phyloP scores from a whole-genome alignment of 1,140 invertebrate genomes.

The Drosophila truncata region DNA sequence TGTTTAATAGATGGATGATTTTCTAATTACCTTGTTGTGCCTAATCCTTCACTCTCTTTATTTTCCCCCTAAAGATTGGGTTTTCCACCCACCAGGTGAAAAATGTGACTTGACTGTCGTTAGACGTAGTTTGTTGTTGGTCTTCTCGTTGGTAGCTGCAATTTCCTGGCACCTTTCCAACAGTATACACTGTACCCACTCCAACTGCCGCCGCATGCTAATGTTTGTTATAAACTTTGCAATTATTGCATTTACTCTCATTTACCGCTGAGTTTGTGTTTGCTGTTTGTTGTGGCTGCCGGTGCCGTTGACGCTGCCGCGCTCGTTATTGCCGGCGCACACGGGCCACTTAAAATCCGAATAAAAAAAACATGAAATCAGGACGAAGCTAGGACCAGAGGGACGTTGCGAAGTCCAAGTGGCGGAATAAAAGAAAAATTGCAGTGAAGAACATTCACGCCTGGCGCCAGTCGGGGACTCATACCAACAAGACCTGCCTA shows the following conservation, averaged over 20 bases:
- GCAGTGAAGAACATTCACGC: constrained; percentile 73
- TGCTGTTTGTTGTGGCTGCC: constrained; percentile 35
- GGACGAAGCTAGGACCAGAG: constrained; percentile 7
- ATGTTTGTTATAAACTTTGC: constrained; percentile 80
- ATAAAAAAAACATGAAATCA: constrained; percentile 33
- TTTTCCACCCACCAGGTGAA: constrained; percentile 31
- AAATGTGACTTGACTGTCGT: constrained; percentile 57
- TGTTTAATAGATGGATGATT: constrained; percentile 41
- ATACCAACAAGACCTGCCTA: constrained; percentile 12
- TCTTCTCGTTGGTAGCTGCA: constrained; percentile 67
- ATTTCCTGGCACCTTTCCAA: constrained; percentile 53
- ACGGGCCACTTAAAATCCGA: constrained; percentile 71
- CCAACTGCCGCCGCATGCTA: constrained; percentile 36
- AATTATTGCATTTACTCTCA: constrained; percentile 83
- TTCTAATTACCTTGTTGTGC: constrained; percentile 46
- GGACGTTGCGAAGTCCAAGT: constrained; percentile 12
- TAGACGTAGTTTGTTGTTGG: constrained; percentile 39
- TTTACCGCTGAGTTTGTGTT: constrained; percentile 62
- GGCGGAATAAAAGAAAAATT: constrained; percentile 65
- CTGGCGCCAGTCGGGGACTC: constrained; percentile 63
- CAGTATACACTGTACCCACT: not conserved
- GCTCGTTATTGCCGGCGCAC: constrained; percentile 72
- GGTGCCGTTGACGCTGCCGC: constrained; percentile 40
- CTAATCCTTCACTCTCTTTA: constrained; percentile 13
- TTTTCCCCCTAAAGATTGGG: not conserved